phyloP scores from a whole-genome alignment of 1,140 invertebrate species.

The Bombus waltoni region DNA sequence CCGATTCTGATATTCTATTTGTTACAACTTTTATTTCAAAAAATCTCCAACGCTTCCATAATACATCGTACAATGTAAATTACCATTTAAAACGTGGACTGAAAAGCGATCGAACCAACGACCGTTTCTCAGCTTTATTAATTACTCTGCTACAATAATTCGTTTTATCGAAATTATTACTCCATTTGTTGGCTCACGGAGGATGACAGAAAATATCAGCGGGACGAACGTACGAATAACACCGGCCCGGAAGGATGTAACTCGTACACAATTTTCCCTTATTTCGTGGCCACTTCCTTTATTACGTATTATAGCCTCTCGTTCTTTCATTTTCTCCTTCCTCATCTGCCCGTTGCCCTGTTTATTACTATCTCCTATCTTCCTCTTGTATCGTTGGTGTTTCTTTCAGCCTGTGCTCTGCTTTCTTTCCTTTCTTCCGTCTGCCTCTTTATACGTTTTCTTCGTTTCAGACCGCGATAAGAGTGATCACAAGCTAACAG shows the following conservation, averaged over 20 bases:
- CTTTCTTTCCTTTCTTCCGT: background rate
- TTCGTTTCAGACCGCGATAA: slow-evolving; percentile 13
- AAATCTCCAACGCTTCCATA: background rate
- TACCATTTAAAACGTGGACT: background rate
- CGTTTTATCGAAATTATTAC: slow-evolving; percentile 9
- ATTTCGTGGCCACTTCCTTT: slow-evolving; percentile 43
- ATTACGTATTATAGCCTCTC: slow-evolving; percentile 41
- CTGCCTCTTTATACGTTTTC: background rate
- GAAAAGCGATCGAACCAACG: background rate
- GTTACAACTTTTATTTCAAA: background rate
- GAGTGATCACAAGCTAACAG: slow-evolving; percentile 24
- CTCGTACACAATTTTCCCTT: slow-evolving; percentile 36
- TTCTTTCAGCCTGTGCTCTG: background rate
- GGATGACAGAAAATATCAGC: background rate
- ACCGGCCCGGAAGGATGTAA: slow-evolving; percentile 7
- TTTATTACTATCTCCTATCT: slow-evolving; percentile 24
- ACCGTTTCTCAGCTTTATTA: background rate
- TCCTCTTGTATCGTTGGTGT: background rate
- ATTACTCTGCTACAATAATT: background rate
- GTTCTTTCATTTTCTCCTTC: slow-evolving; percentile 34
- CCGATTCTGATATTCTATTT: background rate
- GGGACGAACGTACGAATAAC: background rate
- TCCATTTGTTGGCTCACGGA: background rate
- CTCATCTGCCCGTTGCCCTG: slow-evolving; percentile 17
- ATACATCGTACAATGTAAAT: background rate